Evolutionary conservation across 53 echinoderm and acorn worm genomes (phyloP), one percentile per base, ranked within the genome.

Genomic region (Patiria pectinifera): DNA sequence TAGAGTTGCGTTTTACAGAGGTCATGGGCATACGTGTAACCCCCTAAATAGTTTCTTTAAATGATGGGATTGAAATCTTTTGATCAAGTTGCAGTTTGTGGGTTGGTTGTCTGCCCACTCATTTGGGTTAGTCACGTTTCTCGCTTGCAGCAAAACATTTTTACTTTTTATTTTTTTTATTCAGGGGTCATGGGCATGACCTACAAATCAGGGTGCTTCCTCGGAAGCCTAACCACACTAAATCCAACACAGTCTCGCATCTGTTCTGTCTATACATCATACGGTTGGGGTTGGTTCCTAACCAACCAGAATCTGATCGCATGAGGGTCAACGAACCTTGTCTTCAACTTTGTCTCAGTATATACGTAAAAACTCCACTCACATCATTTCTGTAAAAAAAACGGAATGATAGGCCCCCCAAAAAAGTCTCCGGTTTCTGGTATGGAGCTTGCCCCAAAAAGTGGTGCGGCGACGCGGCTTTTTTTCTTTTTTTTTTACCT

Each of bases 161-260:
- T 74, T 16, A 22, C 15, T 3, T 18, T 3, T n/a, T 24, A 4
- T 4, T 10, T 4, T 23, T n/a, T 24, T 23, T 74, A 2, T 23
- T 23, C 15, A 79, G 45, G 24, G 80, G 80, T 79, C 80, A 79
- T 79, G 80, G 80, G 80, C 47, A 46, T 45, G 80, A 79, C 80
- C 80, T 45, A 45, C 48, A 45, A 79, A 79, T 7, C 16, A 11
- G 4, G 14, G 0, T 79, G 45, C 45, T 79, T 79, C 80, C 80
- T 18, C 47, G 77, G 23, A 76, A 5, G 35, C 77, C 25, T 23
- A 24, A 79, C 48, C 47, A 79, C 80, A 46, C 46, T 24, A 76
- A 76, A 76, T 18, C 76, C 7, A 0, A 66, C 53, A 35, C 15
- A 66, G 19, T 76, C 76, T 26, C 25, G 11, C 23, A 25, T 76